These are phyloP conservation scores for Drosophila bocqueti DNA, from an alignment of 1,140 invertebrate genomes.

Conservation along the genomic window DNA sequence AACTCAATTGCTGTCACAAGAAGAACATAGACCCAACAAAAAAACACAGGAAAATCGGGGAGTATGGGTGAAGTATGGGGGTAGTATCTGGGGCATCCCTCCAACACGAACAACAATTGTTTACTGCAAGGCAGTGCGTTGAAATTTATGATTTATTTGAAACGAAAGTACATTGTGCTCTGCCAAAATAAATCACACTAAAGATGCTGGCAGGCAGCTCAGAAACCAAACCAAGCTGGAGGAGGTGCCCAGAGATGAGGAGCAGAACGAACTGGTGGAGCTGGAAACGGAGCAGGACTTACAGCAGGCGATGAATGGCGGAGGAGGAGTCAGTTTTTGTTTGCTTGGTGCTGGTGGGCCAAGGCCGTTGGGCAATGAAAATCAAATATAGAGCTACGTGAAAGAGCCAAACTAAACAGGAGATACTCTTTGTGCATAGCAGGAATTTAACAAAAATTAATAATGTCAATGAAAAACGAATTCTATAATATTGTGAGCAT, in stretches of 20 bases:
- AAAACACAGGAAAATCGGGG: constrained; percentile 6
- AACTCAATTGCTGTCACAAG: constrained; percentile 72
- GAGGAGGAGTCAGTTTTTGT: constrained; percentile 9
- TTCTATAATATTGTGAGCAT: background rate
- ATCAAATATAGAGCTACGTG: constrained; percentile 28
- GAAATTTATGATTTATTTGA: constrained; percentile 84
- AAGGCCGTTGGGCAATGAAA: constrained; percentile 37
- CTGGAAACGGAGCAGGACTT: constrained; percentile 4
- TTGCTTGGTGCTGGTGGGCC: constrained; percentile 26
- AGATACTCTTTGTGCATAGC: background rate
- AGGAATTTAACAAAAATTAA: background rate
- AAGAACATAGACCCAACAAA: constrained; percentile 40
- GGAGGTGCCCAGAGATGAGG: constrained; percentile 16
- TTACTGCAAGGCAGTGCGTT: constrained; percentile 62
- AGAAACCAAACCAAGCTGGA: constrained; percentile 23
- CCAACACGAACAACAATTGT: constrained; percentile 43
- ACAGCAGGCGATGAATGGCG: background rate
- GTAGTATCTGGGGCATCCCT: background rate
- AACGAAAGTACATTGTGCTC: constrained; percentile 79
- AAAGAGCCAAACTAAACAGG: background rate
- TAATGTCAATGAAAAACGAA: background rate
- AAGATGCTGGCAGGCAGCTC: constrained; percentile 58
- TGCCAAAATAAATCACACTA: constrained; percentile 81
- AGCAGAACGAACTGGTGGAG: background rate
- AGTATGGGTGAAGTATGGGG: background rate